Conservation (phyloP, 2,888 invertebrate genomes). For the Mystacides longicornis region DNA sequence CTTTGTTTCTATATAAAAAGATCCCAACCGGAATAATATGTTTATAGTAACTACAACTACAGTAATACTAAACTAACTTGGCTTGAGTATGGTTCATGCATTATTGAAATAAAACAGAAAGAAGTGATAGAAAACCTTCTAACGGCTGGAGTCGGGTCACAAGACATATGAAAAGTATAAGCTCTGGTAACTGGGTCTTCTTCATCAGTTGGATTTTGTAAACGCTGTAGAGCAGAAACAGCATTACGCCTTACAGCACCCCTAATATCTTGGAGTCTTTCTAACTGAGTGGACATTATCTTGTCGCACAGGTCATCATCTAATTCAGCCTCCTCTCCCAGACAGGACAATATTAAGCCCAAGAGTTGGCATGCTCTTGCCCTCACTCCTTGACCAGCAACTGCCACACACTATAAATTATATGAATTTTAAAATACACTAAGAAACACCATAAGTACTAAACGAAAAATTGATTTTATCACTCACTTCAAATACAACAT, state of each 20-base stretch:
- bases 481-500: slow-evolving; percentile 55
- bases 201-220: slow-evolving; percentile 71
- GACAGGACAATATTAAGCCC: slow-evolving; percentile 62
- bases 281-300: slow-evolving; percentile 61
- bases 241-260: slow-evolving; percentile 74
- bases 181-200: slow-evolving; percentile 69
- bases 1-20: too few relatives aligned
- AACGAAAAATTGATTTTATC: too few relatives aligned
- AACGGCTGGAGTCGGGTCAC: slow-evolving; percentile 73
- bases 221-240: slow-evolving; percentile 65
- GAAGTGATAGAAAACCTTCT: too few relatives aligned
- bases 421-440: too few relatives aligned
- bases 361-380: slow-evolving; percentile 73
- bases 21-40: too few relatives aligned
- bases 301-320: slow-evolving; percentile 70
- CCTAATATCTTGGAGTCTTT: slow-evolving; percentile 59
- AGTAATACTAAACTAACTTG: too few relatives aligned
- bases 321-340: slow-evolving; percentile 68
- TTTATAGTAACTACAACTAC: too few relatives aligned
- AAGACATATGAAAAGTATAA: slow-evolving; percentile 61
- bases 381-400: slow-evolving; percentile 51
- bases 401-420: slow-evolving; percentile 45
- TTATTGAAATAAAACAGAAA: too few relatives aligned
- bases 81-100: too few relatives aligned
- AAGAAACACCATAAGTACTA: too few relatives aligned